Evolutionary conservation across 2,113 vertebrate genomes (phyloP).

Genomic region (Siphamia tubifer): DNA sequence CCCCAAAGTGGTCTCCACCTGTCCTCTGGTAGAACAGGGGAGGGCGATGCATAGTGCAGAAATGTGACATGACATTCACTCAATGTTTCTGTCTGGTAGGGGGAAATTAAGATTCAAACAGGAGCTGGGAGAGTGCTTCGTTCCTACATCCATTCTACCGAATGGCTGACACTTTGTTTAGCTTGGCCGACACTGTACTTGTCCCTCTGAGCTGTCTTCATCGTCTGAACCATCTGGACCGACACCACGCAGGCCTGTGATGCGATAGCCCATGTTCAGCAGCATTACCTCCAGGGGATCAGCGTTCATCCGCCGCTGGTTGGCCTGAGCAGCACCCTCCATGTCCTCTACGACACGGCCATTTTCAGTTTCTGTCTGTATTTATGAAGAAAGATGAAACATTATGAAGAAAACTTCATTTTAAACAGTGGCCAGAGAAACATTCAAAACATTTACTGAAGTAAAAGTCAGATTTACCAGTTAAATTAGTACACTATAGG

Average conservation of each 20-base stretch:
- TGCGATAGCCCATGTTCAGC: constrained; percentile 98
- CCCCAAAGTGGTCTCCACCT: constrained; percentile 55
- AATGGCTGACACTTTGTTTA: constrained; percentile 74
- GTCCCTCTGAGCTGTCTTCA: constrained; percentile 94
- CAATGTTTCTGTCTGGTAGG: constrained; percentile 52
- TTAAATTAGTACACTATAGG: too few relatives aligned
- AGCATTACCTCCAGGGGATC: constrained; percentile 98
- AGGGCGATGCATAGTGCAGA: constrained; percentile 73
- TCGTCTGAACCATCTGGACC: constrained; percentile 92
- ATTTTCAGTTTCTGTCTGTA: constrained; percentile 89
- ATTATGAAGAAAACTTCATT: too few relatives aligned
- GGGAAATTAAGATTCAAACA: constrained; percentile 55
- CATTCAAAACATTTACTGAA: too few relatives aligned
- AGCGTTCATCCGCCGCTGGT: constrained; percentile 96
- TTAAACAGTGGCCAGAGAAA: too few relatives aligned
- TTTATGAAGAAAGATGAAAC: neutral
- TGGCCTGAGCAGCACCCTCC: constrained; percentile 95
- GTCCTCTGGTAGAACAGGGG: constrained; percentile 54
- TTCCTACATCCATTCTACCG: constrained; percentile 65
- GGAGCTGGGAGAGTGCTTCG: constrained; percentile 46
- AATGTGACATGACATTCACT: constrained; percentile 68
- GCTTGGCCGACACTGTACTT: constrained; percentile 97
- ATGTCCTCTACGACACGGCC: constrained; percentile 95
- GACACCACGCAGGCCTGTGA: constrained; percentile 91
- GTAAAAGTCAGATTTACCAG: too few relatives aligned